phyloP scores from a whole-genome alignment of 2,113 vertebrate species.

The Zapornia atra region DNA sequence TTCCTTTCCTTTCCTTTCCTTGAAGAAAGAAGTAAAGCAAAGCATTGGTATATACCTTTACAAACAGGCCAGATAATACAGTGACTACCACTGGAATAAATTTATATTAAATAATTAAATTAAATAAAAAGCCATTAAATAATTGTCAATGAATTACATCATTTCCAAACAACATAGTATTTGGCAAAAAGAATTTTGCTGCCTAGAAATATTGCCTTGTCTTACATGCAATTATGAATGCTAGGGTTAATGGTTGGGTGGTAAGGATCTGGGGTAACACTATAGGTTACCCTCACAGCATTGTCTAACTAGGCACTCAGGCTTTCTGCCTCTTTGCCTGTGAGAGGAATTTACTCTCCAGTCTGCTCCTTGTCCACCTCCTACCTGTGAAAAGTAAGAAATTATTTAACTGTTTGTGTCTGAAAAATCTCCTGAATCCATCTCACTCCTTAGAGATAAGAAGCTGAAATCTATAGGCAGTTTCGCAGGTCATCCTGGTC shows the following conservation, averaged over 20 bases:
- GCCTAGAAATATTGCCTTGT: neutral
- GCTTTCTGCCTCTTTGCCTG: rapidly evolving
- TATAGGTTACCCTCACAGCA: neutral
- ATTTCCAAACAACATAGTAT: neutral
- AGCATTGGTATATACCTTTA: neutral
- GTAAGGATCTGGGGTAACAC: neutral
- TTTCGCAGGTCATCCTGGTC: neutral
- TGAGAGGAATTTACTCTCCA: neutral
- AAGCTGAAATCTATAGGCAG: neutral
- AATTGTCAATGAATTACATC: rapidly evolving
- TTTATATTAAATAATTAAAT: no score
- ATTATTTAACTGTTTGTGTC: neutral
- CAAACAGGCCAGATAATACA: neutral
- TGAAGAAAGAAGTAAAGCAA: neutral
- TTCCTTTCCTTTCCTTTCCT: no score
- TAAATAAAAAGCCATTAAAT: no score
- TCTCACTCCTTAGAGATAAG: neutral
- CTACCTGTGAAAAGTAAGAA: neutral
- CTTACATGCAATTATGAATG: neutral
- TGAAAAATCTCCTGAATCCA: neutral
- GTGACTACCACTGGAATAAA: rapidly evolving
- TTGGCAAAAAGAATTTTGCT: neutral
- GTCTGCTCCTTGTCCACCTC: neutral
- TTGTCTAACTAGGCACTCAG: neutral
- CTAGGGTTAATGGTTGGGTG: neutral